Evolutionary conservation across 2,113 vertebrate species (phyloP), one percentile per base, ranked within the genome.

Genomic region (Chaenogobius annularis): DNA sequence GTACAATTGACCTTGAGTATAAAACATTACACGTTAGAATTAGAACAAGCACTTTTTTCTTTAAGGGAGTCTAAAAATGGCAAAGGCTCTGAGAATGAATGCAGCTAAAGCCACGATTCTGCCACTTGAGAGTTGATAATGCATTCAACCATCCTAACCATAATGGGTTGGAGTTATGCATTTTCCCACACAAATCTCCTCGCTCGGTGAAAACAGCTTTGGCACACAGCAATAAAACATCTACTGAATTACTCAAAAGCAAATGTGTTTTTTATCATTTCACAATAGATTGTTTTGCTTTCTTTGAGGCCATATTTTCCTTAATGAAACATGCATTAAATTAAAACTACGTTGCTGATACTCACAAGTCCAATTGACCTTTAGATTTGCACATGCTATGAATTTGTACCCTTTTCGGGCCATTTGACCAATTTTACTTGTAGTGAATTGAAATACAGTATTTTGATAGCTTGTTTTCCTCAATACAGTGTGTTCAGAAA

Each of bases 121-220:
- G 37, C 85, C 84, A 83, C 83, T 87, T 69, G 81, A 88, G 83
- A 84, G 80, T 75, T 78, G 83, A 84, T 91, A 89, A 91, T 90
- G 87, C 79, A 86, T 83, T 31, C 26, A 31, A 31, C 26, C 26
- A 31, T 31, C 4, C 26, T 31, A 79, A 59, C 74, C 7, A 7
- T 86, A 87, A 90, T 87, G 82, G 77, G 35, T 82, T 88, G 77
- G 77, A 87, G 81, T 87, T 86, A 82, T 85, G 76, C 68, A 66
- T 83, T 81, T 88, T 84, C 85, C 70, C 69, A 85, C 74, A 81
- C 72, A 82, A 74, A 72, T 73, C 73, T 82, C n/a, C 84, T 81
- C 61, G 47, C 59, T 66, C 64, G 2, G 66, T 80, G 66, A 88
- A 86, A 90, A 85, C 83, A 88, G 75, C 77, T 74, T 76, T 83